These are phyloP conservation scores for Crossocerus cetratus DNA, from an alignment of 2,888 invertebrate species.

Conservation along the genomic window DNA sequence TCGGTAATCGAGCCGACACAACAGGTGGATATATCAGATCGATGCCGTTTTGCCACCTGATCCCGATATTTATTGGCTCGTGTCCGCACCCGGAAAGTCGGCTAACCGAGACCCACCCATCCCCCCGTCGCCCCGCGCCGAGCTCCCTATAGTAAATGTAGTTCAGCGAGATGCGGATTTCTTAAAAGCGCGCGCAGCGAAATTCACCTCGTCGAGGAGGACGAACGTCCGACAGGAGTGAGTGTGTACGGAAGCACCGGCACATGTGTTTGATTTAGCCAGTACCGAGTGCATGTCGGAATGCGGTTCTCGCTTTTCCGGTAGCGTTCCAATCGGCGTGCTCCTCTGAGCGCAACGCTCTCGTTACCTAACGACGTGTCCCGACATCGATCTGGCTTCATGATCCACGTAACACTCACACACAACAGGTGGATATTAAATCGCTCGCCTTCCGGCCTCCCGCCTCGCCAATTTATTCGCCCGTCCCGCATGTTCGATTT, in stretches of 20 bases:
- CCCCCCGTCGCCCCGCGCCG: not conserved
- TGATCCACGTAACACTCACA: conserved; percentile 43
- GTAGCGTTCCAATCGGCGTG: not conserved
- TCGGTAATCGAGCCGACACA: conserved; percentile 57
- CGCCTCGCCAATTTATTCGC: conserved; percentile 26
- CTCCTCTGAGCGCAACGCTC: conserved; percentile 25
- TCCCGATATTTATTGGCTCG: conserved; percentile 40
- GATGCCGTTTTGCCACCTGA: conserved; percentile 36
- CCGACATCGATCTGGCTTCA: conserved; percentile 39
- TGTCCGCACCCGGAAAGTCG: conserved; percentile 3
- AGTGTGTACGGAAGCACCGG: too few species aligned
- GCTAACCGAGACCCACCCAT: conserved; percentile 26
- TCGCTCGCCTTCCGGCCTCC: conserved; percentile 31
- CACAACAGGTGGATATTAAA: conserved; percentile 62
- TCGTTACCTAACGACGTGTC: conserved; percentile 41
- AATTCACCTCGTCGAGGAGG: too few species aligned
- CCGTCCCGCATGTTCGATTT: not conserved
- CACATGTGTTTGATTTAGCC: not conserved
- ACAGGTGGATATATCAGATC: conserved; percentile 62
- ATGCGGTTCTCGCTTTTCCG: not conserved
- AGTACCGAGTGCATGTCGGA: conserved; percentile 3
- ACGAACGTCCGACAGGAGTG: not conserved
- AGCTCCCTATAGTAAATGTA: not conserved
- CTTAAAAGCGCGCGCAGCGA: not conserved
- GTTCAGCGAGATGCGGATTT: too few species aligned